Evolutionary conservation across 2,113 vertebrate genomes (phyloP).

Genomic region (Vidua chalybeata): DNA sequence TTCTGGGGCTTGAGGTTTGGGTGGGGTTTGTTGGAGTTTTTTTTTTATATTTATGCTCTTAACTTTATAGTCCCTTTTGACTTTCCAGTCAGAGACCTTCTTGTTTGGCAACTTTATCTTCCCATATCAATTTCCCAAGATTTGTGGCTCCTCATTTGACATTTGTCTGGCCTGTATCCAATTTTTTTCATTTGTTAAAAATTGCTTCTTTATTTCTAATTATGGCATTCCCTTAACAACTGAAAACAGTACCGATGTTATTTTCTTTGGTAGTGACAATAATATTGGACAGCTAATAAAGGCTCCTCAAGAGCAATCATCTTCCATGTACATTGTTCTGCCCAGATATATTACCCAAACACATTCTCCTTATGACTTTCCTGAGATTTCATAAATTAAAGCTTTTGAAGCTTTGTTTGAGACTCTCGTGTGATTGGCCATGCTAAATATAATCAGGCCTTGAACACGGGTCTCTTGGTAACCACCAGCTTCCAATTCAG

Average conservation of each 20-base stretch:
- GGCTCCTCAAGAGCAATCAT: neutral
- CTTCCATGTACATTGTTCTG: neutral
- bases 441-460: neutral
- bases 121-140: neutral
- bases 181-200: neutral
- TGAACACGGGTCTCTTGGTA: slow-evolving; percentile 23
- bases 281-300: neutral
- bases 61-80: neutral
- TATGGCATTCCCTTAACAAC: neutral
- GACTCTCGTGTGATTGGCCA: neutral
- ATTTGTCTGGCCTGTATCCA: neutral
- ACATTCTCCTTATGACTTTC: neutral
- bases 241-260: neutral
- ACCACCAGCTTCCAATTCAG: neutral
- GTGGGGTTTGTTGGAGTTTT: fast-evolving
- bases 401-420: slow-evolving; percentile 5
- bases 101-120: neutral
- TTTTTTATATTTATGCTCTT: neutral
- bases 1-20: neutral
- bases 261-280: neutral
- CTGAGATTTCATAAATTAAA: neutral
- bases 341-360: neutral
- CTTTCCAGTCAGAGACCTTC: neutral
- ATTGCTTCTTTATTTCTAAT: neutral
- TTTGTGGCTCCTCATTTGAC: neutral